phyloP scores from a whole-genome alignment of 2,797 vertebrate species.

The Spea hammondii region DNA sequence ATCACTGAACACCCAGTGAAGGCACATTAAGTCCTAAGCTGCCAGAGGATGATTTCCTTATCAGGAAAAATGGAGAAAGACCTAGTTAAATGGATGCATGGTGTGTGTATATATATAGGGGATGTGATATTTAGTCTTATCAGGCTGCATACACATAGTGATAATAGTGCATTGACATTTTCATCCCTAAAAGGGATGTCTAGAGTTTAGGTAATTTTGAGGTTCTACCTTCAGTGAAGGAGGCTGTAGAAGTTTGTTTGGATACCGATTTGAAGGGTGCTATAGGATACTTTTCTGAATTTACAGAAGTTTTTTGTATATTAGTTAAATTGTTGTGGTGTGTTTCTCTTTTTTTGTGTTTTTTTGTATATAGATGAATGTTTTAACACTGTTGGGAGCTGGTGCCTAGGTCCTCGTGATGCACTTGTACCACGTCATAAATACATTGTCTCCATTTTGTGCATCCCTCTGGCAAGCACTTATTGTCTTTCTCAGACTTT shows the following conservation, averaged over 20 bases:
- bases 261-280: conserved; percentile 54
- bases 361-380: conserved; percentile 39
- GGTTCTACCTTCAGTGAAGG: conserved; percentile 54
- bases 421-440: conserved; percentile 33
- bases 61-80: neutral
- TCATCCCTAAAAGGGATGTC: conserved; percentile 46
- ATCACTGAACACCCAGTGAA: conserved; percentile 2
- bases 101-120: conserved; percentile 10
- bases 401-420: conserved; percentile 37
- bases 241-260: conserved; percentile 39
- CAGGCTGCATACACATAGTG: conserved; percentile 46
- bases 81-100: neutral
- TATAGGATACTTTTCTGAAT: conserved; percentile 43
- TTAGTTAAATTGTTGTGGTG: conserved; percentile 30
- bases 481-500: conserved; percentile 33
- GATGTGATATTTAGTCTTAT: conserved; percentile 18
- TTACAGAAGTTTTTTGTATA: conserved; percentile 48
- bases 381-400: conserved; percentile 36
- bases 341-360: neutral
- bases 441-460: conserved; percentile 36
- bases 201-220: conserved; percentile 46
- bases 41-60: neutral
- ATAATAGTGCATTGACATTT: conserved; percentile 39
- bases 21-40: neutral
- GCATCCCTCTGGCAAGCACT: conserved; percentile 46